Percentiles rank a stretch among this genome's conserved stretches.
phyloP scores from a whole-genome alignment of 2,113 vertebrate genomes.

The Oncorhynchus gorbuscha region DNA sequence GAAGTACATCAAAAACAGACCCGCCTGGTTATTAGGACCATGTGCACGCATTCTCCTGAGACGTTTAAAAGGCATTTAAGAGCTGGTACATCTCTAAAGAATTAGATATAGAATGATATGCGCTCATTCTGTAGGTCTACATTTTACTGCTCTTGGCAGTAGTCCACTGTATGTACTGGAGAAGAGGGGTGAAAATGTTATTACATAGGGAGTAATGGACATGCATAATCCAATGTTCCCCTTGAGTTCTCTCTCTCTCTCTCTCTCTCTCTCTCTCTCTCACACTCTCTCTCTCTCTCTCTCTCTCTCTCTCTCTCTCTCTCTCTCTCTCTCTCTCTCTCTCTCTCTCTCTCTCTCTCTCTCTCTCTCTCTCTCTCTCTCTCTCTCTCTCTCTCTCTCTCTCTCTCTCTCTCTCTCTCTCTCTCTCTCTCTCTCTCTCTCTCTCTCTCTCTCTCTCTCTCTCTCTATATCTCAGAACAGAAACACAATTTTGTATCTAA shows the following conservation, averaged over 20 bases:
- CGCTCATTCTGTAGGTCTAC: no score
- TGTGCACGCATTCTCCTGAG: background rate
- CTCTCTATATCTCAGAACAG: slow-evolving; percentile 8
- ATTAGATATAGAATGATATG: no score
- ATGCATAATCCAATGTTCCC: background rate
- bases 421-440: no score
- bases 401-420: background rate
- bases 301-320: background rate
- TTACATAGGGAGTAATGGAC: background rate
- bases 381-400: background rate
- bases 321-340: no score
- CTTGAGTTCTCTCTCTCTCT: slow-evolving; percentile 1
- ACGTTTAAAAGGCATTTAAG: background rate
- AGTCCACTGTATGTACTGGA: slow-evolving; percentile 1
- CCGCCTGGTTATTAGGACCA: background rate
- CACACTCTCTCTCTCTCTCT: no score
- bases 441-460: background rate
- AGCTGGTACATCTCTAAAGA: no score
- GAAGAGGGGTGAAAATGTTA: slow-evolving; percentile 8
- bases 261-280: background rate
- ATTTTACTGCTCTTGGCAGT: background rate
- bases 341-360: background rate
- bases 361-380: background rate
- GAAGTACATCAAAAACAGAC: slow-evolving; percentile 13
- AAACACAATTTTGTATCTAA: slow-evolving; percentile 3